Evolutionary conservation across 2,113 vertebrate species (phyloP), one percentile per base, ranked within the genome.

Genomic region (Nannobrachium achirus): DNA sequence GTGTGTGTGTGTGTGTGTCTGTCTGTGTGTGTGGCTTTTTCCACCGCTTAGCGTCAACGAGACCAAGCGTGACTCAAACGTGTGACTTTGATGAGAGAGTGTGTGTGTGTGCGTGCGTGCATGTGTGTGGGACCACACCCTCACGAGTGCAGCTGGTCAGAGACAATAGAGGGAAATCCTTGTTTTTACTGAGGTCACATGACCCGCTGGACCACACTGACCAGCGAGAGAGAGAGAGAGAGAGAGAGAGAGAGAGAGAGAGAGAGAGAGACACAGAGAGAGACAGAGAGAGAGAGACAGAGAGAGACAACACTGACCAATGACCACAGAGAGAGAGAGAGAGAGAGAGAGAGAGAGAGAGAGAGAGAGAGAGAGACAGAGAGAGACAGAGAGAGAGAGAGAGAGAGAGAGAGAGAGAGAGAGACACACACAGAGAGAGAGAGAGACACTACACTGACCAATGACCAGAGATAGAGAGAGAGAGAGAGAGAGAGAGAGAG

Each of bases 111-210:
- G 62, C 16, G 66, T 41, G 50, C 53, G 44, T 41, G 73, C 71
- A 41, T 9, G 63, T 6, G 56, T 13, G 44, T 16, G 25, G 59
- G 77, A 78, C 88, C 91, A 84, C 89, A 63, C 91, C 91, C 85
- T 80, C 63, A 0, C 14, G 63, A 66, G 75, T 86, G 88, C 88
- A 88, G 86, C 87, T 88, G 89, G 68, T 67, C 66, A 62, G 59
- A 66, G 89, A 93, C 92, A 93, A 93, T 93, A 74, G 89, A 79
- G 88, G 92, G 92, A 93, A 84, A 91, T 93, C 92, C 92, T 90
- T 90, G 88, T 92, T 92, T 92, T 90, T 65, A 82, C 79, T 38
- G 18, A 40, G 48, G 6, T 16, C 6, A 33, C 13, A 39, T 13
- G 38, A 33, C 20, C 14, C 20, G n/a, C n/a, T n/a, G n/a, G n/a